phyloP scores from a whole-genome alignment of 2,113 vertebrate species.

The Toxostoma redivivum region DNA sequence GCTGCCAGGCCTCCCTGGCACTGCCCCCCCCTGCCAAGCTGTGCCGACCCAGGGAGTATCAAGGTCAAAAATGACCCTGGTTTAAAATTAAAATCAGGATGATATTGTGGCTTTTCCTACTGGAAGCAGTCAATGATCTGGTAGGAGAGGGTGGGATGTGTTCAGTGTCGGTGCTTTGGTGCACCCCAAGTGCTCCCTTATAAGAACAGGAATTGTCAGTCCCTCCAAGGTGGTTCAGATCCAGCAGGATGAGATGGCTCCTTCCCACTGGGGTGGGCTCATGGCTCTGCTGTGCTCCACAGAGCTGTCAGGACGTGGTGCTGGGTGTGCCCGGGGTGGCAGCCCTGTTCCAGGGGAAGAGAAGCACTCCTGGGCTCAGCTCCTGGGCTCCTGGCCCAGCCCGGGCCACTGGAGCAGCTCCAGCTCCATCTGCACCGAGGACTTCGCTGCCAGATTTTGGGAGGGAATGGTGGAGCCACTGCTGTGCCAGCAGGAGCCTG shows the following conservation, averaged over 20 bases:
- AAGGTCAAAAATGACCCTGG: too few relatives aligned
- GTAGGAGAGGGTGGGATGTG: not conserved
- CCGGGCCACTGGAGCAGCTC: not conserved
- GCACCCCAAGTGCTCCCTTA: rapidly evolving
- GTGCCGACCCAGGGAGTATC: not conserved
- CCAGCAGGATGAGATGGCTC: not conserved
- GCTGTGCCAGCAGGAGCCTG: not conserved
- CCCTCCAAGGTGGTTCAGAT: not conserved
- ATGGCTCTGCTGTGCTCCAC: not conserved
- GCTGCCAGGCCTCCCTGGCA: not conserved
- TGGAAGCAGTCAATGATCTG: not conserved
- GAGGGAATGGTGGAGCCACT: constrained; percentile 67
- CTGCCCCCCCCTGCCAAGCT: rapidly evolving
- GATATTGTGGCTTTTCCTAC: not conserved
- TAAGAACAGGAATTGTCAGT: not conserved
- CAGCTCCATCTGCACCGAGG: constrained; percentile 74
- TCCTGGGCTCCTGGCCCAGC: constrained; percentile 35
- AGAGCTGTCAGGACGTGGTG: not conserved
- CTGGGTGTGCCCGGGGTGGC: rapidly evolving
- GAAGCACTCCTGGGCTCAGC: constrained; percentile 60
- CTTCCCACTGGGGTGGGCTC: not conserved
- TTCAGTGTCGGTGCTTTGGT: rapidly evolving
- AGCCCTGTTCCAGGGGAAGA: not conserved
- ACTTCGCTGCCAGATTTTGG: constrained; percentile 70
- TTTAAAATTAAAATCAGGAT: not conserved